Evolutionary conservation across 1,140 invertebrate species (phyloP).

Genomic region (Gryon sp.): DNA sequence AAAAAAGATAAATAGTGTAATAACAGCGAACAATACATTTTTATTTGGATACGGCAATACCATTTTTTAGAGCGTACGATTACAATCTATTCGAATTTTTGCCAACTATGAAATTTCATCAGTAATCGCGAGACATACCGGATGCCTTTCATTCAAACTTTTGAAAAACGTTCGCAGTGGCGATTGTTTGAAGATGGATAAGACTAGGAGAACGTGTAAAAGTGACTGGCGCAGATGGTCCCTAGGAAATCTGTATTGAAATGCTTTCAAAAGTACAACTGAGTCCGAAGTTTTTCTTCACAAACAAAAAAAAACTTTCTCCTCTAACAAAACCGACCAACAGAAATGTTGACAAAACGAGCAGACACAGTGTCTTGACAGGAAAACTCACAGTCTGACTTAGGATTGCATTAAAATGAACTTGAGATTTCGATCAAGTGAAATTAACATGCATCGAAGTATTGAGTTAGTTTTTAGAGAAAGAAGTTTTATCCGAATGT

Average conservation of each 20-base stretch:
- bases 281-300: conserved; percentile 37
- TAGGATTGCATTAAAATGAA: conserved; percentile 11
- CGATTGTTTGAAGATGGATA: conserved; percentile 64
- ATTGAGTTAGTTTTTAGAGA: too few species aligned
- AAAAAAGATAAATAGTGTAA: too few species aligned
- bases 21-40: too few species aligned
- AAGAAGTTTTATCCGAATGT: too few species aligned
- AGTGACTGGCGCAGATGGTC: conserved; percentile 61
- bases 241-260: conserved; percentile 52
- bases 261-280: conserved; percentile 46
- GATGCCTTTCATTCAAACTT: conserved; percentile 61
- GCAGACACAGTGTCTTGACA: background rate
- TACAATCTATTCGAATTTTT: conserved; percentile 17
- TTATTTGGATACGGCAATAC: too few species aligned
- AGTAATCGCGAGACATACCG: conserved; percentile 26
- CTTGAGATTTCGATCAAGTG: too few species aligned
- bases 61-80: background rate
- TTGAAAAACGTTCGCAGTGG: conserved; percentile 44
- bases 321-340: conserved; percentile 40
- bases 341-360: conserved; percentile 45
- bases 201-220: conserved; percentile 33
- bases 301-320: conserved; percentile 11
- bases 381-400: background rate
- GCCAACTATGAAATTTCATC: conserved; percentile 16
- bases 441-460: too few species aligned